phyloP scores from a whole-genome alignment of 2,797 vertebrate genomes.

The Sebastes taczanowskii region DNA sequence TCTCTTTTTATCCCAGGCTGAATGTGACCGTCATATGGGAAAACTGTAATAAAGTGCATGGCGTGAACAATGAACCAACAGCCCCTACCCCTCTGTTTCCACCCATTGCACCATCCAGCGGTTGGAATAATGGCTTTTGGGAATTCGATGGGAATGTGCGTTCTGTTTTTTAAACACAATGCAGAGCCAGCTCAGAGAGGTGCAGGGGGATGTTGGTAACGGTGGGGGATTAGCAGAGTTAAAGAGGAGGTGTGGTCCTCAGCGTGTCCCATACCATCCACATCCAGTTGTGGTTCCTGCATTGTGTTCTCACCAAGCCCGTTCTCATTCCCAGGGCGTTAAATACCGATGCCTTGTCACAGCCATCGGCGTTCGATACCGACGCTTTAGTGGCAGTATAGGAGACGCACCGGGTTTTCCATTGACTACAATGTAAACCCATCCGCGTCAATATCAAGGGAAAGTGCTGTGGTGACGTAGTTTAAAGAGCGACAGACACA shows the following conservation, averaged over 20 bases:
- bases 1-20: background rate
- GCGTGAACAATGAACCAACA: constrained; percentile 8
- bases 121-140: constrained; percentile 34
- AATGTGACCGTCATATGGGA: constrained; percentile 20
- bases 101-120: constrained; percentile 30
- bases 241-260: background rate
- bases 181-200: background rate
- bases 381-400: no score
- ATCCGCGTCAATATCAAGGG: no score
- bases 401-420: no score
- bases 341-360: no score
- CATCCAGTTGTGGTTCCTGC: background rate
- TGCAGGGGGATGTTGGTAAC: background rate
- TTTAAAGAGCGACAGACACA: no score
- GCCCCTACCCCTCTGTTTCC: constrained; percentile 8
- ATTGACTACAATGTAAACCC: no score
- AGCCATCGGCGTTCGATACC: no score
- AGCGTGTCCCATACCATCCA: background rate
- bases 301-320: background rate
- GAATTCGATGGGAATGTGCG: constrained; percentile 49
- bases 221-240: background rate
- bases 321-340: no score
- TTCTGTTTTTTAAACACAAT: constrained; percentile 43
- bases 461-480: no score
- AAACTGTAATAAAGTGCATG: background rate